phyloP scores from a whole-genome alignment of 2,888 invertebrate genomes.

The Ophioninae sp. region DNA sequence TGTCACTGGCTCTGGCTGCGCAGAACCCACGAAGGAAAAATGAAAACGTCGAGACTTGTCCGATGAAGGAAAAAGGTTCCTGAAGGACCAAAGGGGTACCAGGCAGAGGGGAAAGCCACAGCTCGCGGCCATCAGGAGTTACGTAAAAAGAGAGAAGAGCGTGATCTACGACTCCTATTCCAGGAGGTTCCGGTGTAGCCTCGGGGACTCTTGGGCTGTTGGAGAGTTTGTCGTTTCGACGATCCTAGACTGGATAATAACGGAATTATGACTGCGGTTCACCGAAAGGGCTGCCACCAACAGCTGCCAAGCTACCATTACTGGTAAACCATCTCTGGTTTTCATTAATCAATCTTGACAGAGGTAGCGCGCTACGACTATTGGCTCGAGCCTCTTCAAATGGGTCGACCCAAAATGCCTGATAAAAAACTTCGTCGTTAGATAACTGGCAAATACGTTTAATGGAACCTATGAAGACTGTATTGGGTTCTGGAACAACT shows the following conservation, averaged over 20 bases:
- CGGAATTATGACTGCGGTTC: conserved; percentile 61
- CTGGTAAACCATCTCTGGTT: conserved; percentile 11
- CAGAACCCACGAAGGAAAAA: conserved; percentile 10
- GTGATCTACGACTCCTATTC: conserved; percentile 31
- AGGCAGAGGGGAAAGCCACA: conserved; percentile 23
- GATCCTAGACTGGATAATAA: conserved; percentile 60
- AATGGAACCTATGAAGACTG: not conserved
- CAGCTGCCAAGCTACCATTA: conserved; percentile 37
- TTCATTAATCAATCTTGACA: not conserved
- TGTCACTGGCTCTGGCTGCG: conserved; percentile 66
- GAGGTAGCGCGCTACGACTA: not conserved
- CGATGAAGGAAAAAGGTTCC: not conserved
- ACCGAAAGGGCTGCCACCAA: conserved; percentile 16
- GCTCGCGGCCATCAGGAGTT: conserved; percentile 1
- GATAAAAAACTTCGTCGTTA: not conserved
- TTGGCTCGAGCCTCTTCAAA: not conserved
- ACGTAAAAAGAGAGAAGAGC: conserved; percentile 18
- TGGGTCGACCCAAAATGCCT: not conserved
- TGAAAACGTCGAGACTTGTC: not conserved
- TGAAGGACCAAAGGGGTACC: conserved; percentile 20
- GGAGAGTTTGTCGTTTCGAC: conserved; percentile 32
- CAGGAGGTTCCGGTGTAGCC: not conserved
- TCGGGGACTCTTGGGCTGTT: not conserved
- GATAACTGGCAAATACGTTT: not conserved
- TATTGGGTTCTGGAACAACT: conserved; percentile 7